Evolutionary conservation across 2,888 invertebrate genomes (phyloP), one percentile per base, ranked within the genome.

Genomic region (Chromoteleia sp.): DNA sequence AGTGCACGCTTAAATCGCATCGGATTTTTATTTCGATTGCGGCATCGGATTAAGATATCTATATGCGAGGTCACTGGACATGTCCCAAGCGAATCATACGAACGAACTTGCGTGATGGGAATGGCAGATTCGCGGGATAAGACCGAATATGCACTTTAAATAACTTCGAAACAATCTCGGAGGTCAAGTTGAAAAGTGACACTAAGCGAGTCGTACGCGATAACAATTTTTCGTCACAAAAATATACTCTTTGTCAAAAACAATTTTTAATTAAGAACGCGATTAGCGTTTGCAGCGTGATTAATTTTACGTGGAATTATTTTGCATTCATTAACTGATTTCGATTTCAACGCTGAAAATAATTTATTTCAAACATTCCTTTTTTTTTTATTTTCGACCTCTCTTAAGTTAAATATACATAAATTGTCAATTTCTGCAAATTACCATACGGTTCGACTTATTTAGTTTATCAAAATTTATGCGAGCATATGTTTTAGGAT

Each of bases 21-120:
- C 19, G 63, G 52, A 77, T 73, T 83, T 83, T 82, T 82, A 80
- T 84, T 78, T 74, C 65, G 73, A 82, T 84, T 73, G 68, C 82
- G 41, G 54, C 80, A 54, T 75, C 80, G 84, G 82, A 84, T 84
- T 84, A 84, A 84, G 84, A 80, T 81, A 80, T 84, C 80, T 81
- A 75, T 82, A 79, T 73, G 75, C 76, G 79, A 82, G 71, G 79
- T 79, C 67, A 65, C 58, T 61, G 73, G 73, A 79, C 79, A 78
- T 76, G 79, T 75, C 68, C 75, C 54, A 75, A 67, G 79, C 75
- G 78, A 65, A 82, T 78, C 82, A 79, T 76, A 70, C 36, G 74
- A 63, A 67, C 54, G 54, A 52, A 74, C 70, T 74, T 56, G 82
- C 82, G 79, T 78, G 78, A 82, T 82, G 70, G 71, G 74, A 82